Evolutionary conservation across 37 sponge, comb jelly and placozoan species (phyloP), one percentile per base, ranked within the genome.

Genomic region (Chondrilla cf. caribensis): DNA sequence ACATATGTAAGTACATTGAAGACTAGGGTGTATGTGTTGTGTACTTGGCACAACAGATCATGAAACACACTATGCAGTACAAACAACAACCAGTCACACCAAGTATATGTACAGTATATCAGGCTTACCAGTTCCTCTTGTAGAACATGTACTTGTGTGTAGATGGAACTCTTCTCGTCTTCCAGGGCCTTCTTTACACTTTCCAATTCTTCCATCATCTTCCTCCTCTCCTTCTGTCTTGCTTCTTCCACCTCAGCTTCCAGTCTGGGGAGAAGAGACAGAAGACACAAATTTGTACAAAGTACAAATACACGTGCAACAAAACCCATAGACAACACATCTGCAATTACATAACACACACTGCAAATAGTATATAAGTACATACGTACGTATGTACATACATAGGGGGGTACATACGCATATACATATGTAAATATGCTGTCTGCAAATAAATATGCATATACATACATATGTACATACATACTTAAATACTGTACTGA

Each of bases 221-320:
- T 82, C 60, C 88, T 82, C 31, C 84, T 71, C 76, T 91, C 95
- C 55, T 89, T 80, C 40, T 83, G 81, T 25, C 85, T 58, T 33
- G 79, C 83, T 38, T 89, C 85, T 44, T 89, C 87, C 39, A 93
- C n/a, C 84, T 94, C 91, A 31, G 86, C 87, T 60, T 91, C 89
- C 60, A 94, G 66, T 59, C 91, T 90, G 55, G 37, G 29, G 41
- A 58, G n/a, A 19, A 5, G 26, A 8, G n/a, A 24, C n/a, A n/a
- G n/a, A n/a, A n/a, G n/a, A n/a, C n/a, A n/a, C n/a, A n/a, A n/a
- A n/a, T n/a, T n/a, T n/a, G n/a, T n/a, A n/a, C n/a, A n/a, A n/a
- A n/a, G n/a, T n/a, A n/a, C n/a, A n/a, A n/a, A n/a, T n/a, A n/a
- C n/a, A n/a, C n/a, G n/a, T n/a, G n/a, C n/a, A n/a, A n/a, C n/a